Evolutionary conservation across 2,797 vertebrate species (phyloP), one percentile per base, ranked within the genome.

Genomic region (Triplophysa bombifrons): DNA sequence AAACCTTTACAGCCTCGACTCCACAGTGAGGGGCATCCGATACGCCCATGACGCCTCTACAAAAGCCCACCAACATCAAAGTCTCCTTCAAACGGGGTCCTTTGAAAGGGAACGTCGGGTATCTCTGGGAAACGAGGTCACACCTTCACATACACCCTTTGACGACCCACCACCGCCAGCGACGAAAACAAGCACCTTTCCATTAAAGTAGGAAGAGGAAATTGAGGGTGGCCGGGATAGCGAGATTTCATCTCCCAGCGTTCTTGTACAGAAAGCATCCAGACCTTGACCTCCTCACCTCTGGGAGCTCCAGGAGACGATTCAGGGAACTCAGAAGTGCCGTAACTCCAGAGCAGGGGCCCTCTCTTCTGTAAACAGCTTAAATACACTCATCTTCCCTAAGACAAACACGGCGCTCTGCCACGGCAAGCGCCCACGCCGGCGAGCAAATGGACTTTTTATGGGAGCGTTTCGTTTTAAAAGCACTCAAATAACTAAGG

Each of bases 201-300:
- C 74, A 82, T 70, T 48, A 81, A 60, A 41, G 30, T 73, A 79
- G 50, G 71, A 83, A 88, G 88, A 80, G 50, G 74, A 86, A 89
- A 30, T 83, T 80, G 19, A 48, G 53, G 80, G 79, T 86, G 75
- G 74, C 66, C 72, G 53, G 61, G 22, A 34, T 74, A 55, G 50
- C 50, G 60, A 76, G 83, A 76, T 83, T 53, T 78, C 83, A 82
- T 80, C 83, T 19, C 16, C 66, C 67, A 60, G 22, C 34, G 11
- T 30, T 70, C 63, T 9, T 25, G 11, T 66, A 27, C 44, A 63
- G 60, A 60, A 58, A 65, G 27, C 51, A 0, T 87, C 90, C 90
- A 92, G 90, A 89, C 90, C 90, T 88, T 91, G 84, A 93, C 92
- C 92, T 92, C 68, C 79, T 90, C 85, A 91, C 91, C 90, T 88